These are phyloP conservation scores for Chondrosia reniformis DNA, from an alignment of 37 sponge, comb jelly and placozoan species.

Conservation along the genomic window DNA sequence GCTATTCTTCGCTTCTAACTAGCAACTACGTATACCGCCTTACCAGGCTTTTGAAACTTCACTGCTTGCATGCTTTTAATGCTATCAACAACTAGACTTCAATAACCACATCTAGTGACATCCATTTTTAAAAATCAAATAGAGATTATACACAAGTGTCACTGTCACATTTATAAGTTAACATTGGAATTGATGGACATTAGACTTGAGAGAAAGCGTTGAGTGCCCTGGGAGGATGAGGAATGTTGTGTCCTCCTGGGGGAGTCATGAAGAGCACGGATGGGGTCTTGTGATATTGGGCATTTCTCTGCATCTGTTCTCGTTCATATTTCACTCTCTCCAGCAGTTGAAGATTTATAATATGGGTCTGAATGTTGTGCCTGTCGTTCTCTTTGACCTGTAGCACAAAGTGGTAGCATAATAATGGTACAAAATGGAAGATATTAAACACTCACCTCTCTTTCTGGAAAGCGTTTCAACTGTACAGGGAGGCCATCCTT, in stretches of 20 bases:
- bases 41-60: constrained; percentile 22
- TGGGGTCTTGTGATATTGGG: neutral
- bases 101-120: no score
- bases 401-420: no score
- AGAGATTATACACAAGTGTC: no score
- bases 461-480: no score
- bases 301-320: neutral
- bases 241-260: neutral
- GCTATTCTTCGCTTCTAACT: neutral
- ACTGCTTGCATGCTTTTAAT: neutral
- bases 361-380: constrained; percentile 81
- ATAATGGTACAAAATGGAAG: no score
- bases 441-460: no score
- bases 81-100: neutral
- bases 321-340: neutral
- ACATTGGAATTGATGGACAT: no score
- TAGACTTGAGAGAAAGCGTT: no score
- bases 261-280: constrained; percentile 27
- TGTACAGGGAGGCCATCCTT: no score
- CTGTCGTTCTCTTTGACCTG: constrained; percentile 53
- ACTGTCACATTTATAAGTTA: no score
- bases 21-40: neutral
- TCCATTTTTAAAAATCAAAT: no score
- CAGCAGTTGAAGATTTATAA: constrained; percentile 55
- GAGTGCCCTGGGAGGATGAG: neutral